Conservation (phyloP, 1,140 invertebrate species). For the Pteromalus puparum region DNA sequence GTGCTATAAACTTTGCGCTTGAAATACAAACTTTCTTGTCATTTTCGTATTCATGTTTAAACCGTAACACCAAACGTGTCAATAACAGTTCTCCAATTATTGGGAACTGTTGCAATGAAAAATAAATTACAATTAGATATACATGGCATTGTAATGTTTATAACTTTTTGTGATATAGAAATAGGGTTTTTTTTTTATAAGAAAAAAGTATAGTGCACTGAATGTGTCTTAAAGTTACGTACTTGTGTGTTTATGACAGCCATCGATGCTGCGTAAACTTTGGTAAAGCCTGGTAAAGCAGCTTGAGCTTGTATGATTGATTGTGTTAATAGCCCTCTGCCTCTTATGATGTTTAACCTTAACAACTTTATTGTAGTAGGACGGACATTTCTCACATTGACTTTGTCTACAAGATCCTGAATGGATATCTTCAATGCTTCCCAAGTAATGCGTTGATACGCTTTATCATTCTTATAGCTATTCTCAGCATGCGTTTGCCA, state of each 20-base stretch:
- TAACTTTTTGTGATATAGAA: too few relatives aligned
- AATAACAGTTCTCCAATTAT: constrained; percentile 96
- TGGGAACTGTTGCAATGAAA: constrained; percentile 83
- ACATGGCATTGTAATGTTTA: too few relatives aligned
- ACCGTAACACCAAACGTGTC: constrained; percentile 94
- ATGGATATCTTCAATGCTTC: constrained; percentile 99
- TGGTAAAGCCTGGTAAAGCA: constrained; percentile 97
- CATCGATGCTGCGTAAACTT: constrained; percentile 96
- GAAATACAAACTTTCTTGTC: constrained; percentile 95
- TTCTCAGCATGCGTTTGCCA: constrained; percentile 96
- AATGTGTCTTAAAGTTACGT: constrained; percentile 39
- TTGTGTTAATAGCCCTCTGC: constrained; percentile 91
- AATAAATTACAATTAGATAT: constrained; percentile 24
- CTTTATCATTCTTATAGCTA: constrained; percentile 92
- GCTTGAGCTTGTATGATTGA: constrained; percentile 98
- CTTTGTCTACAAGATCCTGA: constrained; percentile 98
- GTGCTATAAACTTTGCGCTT: constrained; percentile 94
- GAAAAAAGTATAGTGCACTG: neutral
- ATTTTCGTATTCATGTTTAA: constrained; percentile 94
- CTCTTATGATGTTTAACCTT: constrained; percentile 96
- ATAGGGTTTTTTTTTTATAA: too few relatives aligned
- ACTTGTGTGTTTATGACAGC: constrained; percentile 96
- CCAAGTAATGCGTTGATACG: constrained; percentile 98
- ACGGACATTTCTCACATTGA: constrained; percentile 96
- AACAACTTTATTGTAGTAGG: constrained; percentile 94